Conservation (phyloP, 2,888 invertebrate genomes). For the Pomacea canaliculata region DNA sequence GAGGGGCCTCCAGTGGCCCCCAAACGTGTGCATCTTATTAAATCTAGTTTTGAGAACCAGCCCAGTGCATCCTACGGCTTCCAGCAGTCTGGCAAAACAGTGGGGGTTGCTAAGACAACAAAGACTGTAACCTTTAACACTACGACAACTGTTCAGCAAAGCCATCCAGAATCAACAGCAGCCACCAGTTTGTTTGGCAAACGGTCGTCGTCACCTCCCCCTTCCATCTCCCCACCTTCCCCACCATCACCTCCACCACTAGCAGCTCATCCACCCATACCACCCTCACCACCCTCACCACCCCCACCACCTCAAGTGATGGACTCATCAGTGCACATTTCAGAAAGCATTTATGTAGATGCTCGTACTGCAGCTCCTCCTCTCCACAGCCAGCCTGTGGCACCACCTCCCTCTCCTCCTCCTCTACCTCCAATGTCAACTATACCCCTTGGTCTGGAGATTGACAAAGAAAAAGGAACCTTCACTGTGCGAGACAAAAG, state of each 20-base stretch:
- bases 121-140: conserved; percentile 15
- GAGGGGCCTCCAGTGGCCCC: conserved; percentile 14
- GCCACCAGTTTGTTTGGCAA: conserved; percentile 20
- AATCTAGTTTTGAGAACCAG: conserved; percentile 32
- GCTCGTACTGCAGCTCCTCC: conserved; percentile 22
- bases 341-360: conserved; percentile 13
- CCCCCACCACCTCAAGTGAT: conserved; percentile 15
- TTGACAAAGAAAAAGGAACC: conserved; percentile 51
- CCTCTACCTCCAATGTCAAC: conserved; percentile 81
- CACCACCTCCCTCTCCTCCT: conserved; percentile 47
- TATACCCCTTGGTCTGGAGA: conserved; percentile 31
- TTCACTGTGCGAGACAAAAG: conserved; percentile 76
- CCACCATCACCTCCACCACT: conserved; percentile 3
- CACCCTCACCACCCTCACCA: conserved; percentile 29
- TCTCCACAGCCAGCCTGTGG: conserved; percentile 36
- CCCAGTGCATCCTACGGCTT: conserved; percentile 59
- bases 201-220: neutral
- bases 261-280: conserved; percentile 28
- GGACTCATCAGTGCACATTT: neutral
- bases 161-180: conserved; percentile 15
- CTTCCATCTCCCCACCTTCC: neutral
- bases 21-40: conserved; percentile 38
- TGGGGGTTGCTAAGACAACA: conserved; percentile 1
- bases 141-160: conserved; percentile 24
- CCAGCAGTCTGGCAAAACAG: conserved; percentile 38